phyloP scores from a whole-genome alignment of 2,888 invertebrate genomes.

The Ophion slaviceki region DNA sequence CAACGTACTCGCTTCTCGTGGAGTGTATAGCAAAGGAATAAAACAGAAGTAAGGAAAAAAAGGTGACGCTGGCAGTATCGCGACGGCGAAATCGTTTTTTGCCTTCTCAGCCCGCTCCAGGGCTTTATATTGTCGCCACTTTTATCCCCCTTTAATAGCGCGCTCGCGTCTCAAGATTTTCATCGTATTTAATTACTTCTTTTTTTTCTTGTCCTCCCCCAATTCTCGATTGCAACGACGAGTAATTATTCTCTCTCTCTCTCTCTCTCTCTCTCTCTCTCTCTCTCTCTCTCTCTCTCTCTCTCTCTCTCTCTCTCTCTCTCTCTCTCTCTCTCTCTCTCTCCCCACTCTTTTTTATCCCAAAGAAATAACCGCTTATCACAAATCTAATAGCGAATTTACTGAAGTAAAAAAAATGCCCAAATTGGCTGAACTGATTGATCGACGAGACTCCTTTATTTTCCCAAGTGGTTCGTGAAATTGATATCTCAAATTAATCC shows the following conservation, averaged over 20 bases:
- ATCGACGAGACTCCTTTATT: no score
- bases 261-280: not conserved
- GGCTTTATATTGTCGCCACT: constrained; percentile 35
- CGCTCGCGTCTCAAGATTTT: constrained; percentile 35
- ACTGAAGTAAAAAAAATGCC: no score
- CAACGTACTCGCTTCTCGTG: constrained; percentile 30
- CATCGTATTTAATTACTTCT: constrained; percentile 31
- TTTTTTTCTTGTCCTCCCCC: constrained; percentile 13
- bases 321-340: not conserved
- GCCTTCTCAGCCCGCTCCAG: constrained; percentile 1
- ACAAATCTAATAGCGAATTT: no score
- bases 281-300: not conserved
- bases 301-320: not conserved
- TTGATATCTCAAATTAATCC: no score
- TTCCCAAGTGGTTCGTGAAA: no score
- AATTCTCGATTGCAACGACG: not conserved
- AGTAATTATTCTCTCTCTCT: not conserved
- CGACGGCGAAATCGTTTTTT: constrained; percentile 44
- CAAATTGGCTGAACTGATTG: no score
- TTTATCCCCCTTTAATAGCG: constrained; percentile 39
- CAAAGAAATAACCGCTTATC: no score
- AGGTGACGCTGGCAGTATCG: constrained; percentile 30
- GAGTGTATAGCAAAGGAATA: constrained; percentile 3
- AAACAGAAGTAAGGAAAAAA: not conserved
- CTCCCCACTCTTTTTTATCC: not conserved